phyloP scores from a whole-genome alignment of 2,797 vertebrate genomes.

The Pitangus sulphuratus region DNA sequence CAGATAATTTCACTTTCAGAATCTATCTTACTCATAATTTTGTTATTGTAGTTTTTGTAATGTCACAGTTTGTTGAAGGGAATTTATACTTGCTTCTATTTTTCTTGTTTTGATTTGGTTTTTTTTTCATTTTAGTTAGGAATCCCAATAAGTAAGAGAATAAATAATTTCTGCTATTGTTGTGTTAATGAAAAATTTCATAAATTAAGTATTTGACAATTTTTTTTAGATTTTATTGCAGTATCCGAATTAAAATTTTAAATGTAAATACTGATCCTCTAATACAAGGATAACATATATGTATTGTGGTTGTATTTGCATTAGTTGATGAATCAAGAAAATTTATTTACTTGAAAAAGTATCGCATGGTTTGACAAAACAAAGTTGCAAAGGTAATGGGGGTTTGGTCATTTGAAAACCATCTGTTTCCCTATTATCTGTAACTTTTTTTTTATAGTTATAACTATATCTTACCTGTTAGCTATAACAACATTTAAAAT shows the following conservation, averaged over 20 bases:
- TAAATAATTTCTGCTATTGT: background rate
- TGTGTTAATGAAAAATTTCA: background rate
- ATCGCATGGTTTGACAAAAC: background rate
- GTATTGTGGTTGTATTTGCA: background rate
- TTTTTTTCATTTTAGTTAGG: background rate
- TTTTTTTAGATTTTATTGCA: background rate
- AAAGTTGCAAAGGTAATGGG: background rate
- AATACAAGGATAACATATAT: background rate
- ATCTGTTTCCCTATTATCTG: background rate
- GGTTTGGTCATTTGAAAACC: background rate
- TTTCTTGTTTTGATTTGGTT: background rate
- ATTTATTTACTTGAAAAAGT: background rate
- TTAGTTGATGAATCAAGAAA: background rate
- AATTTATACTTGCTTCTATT: background rate
- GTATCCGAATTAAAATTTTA: background rate
- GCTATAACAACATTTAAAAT: background rate
- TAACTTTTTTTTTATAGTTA: background rate
- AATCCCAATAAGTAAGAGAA: background rate
- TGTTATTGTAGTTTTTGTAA: background rate
- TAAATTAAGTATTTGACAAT: background rate
- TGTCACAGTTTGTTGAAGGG: background rate
- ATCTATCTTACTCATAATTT: background rate
- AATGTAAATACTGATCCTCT: background rate
- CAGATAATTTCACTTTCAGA: background rate
- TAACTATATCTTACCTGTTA: background rate